Evolutionary conservation across 2,113 vertebrate species (phyloP), one percentile per base, ranked within the genome.

Genomic region (Clarias gariepinus): DNA sequence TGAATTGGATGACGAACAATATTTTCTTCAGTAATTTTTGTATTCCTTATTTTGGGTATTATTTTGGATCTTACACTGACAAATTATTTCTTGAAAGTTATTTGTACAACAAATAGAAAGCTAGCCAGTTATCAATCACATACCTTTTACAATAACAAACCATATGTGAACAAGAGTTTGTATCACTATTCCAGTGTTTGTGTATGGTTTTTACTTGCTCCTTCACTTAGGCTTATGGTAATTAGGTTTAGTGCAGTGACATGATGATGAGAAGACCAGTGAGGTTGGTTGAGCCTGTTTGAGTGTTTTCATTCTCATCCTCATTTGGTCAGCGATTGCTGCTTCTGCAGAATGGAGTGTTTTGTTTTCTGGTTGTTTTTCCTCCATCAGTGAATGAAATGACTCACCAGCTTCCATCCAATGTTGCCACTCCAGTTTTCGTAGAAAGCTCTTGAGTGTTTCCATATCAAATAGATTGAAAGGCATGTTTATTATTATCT

Each of bases 321-420:
- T 58, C 52, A 68, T 41, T 78, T 78, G 60, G 30, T 55, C 47
- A 3, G 4, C 0, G 9, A 84, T 63, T 4, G 1, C 12, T 63
- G 66, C 30, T 4, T 71, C 47, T 58, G 55, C 25, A 81, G 23
- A 74, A 82, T 52, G 12, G 57, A 30, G 25, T 60, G 52, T 86
- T 82, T 86, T 57, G 71, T 84, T 84, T 28, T 55, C n/a, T 87
- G 47, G 30, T 77, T 64, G 60, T 74, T 79, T 87, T 78, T 87
- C 16, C 21, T 87, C 73, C 33, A 36, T 33, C 47, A 68, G 15
- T 58, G n/a, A 84, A 47, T 41, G 30, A 66, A 80, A 60, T 64
- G 86, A 73, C 61, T 78, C 81, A 85, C 68, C 53, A 16, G 13
- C 30, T 73, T 61, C 33, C 25, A 57, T 61, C 79, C 53, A 53